Percentiles rank a stretch among this genome's conserved stretches.
Conservation (phyloP, 92 coral and sea anemone genomes). For the Scolanthus callimorphus region DNA sequence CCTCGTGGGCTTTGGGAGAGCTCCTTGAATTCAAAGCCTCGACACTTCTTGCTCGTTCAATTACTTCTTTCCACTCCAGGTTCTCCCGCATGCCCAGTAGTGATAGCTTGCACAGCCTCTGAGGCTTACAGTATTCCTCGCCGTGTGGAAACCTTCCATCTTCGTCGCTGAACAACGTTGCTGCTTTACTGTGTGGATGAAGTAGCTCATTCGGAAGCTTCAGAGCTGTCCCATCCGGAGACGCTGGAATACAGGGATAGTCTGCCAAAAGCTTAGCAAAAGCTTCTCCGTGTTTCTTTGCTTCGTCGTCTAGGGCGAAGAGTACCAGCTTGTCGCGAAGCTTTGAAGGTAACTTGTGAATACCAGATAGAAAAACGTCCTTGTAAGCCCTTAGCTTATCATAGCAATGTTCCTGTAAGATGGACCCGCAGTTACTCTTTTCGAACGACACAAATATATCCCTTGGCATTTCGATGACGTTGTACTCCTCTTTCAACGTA, state of each 20-base stretch:
- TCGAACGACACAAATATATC: conserved; percentile 32
- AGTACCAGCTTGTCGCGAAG: conserved; percentile 32
- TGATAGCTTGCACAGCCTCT: conserved; percentile 44
- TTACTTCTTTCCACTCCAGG: conserved; percentile 52
- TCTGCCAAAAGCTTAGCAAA: conserved; percentile 12
- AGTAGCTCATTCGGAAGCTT: conserved; percentile 41
- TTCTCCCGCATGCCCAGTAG: conserved; percentile 70
- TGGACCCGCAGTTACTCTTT: conserved; percentile 10
- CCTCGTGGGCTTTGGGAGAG: conserved; percentile 6
- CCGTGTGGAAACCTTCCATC: conserved; percentile 70
- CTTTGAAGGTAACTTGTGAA: too few relatives aligned
- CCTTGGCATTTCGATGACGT: conserved; percentile 51
- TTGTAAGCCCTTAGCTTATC: conserved; percentile 31
- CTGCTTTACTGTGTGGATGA: conserved; percentile 44
- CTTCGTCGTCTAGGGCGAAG: conserved; percentile 39
- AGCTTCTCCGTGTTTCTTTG: too few relatives aligned
- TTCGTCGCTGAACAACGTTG: conserved; percentile 42
- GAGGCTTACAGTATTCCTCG: conserved; percentile 21
- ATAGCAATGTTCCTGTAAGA: conserved; percentile 14
- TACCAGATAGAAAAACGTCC: conserved; percentile 57
- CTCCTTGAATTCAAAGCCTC: conserved; percentile 6
- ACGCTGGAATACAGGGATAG: conserved; percentile 60
- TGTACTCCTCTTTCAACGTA: not conserved
- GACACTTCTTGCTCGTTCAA: conserved; percentile 71
- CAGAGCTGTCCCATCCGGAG: conserved; percentile 40